phyloP scores from a whole-genome alignment of 1,140 invertebrate genomes.

The Drosophila littoralis region DNA sequence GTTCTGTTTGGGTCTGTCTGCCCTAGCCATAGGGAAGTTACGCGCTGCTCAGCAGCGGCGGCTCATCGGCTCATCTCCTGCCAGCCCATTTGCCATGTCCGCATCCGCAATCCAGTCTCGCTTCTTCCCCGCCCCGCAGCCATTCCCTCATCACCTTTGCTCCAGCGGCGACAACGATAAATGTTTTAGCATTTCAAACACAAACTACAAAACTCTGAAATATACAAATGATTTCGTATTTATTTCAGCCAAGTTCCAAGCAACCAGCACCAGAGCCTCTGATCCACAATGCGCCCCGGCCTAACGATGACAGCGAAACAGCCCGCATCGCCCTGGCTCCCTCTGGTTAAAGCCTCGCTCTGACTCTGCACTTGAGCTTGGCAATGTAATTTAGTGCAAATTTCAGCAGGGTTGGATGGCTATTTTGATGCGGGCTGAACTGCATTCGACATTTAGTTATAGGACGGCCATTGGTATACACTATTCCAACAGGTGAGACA shows the following conservation, averaged over 20 bases:
- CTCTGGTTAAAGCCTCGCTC: background rate
- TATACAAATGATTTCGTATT: conserved; percentile 83
- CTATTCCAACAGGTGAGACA: background rate
- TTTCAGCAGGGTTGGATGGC: conserved; percentile 43
- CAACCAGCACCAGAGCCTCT: background rate
- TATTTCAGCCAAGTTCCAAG: conserved; percentile 64
- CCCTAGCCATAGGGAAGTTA: conserved; percentile 28
- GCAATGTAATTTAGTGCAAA: conserved; percentile 39
- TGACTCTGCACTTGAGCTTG: conserved; percentile 6
- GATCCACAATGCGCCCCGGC: conserved; percentile 12
- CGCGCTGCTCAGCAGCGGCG: conserved; percentile 47
- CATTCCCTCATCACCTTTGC: conserved; percentile 38
- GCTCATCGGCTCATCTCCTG: conserved; percentile 73
- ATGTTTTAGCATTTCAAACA: conserved; percentile 78
- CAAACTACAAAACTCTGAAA: conserved; percentile 78
- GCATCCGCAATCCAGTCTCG: conserved; percentile 53
- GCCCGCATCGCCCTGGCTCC: conserved; percentile 13
- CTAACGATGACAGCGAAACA: conserved; percentile 37
- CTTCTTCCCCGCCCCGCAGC: background rate
- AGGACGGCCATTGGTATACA: background rate
- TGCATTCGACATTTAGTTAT: background rate
- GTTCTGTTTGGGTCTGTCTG: conserved; percentile 4
- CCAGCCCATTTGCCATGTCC: conserved; percentile 74
- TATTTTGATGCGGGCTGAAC: conserved; percentile 54
- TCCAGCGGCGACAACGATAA: conserved; percentile 68